These are phyloP conservation scores for Zingel zingel DNA, from an alignment of 2,113 vertebrate genomes.

Conservation along the genomic window DNA sequence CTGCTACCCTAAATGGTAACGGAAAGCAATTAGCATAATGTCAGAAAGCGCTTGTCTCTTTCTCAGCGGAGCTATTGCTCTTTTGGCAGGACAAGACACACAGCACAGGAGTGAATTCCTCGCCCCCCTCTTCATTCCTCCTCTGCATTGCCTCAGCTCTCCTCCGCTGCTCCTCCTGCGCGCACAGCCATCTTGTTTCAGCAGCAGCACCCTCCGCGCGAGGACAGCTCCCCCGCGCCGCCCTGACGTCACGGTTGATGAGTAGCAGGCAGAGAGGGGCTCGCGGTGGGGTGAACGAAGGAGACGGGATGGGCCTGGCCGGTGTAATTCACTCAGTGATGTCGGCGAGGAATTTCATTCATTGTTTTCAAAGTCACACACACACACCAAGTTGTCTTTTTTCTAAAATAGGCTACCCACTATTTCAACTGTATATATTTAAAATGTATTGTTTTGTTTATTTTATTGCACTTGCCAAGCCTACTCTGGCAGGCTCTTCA, in stretches of 20 bases:
- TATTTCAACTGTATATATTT: background rate
- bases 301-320: background rate
- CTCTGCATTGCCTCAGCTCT: constrained; percentile 78
- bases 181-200: constrained; percentile 91
- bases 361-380: constrained; percentile 10
- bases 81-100: constrained; percentile 55
- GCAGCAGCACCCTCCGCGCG: constrained; percentile 83
- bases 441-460: background rate
- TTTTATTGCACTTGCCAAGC: background rate
- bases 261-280: constrained; percentile 42
- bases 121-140: constrained; percentile 57
- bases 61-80: constrained; percentile 55
- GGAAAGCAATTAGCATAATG: constrained; percentile 29
- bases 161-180: constrained; percentile 73
- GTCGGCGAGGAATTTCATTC: constrained; percentile 42
- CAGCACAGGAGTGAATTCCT: constrained; percentile 62
- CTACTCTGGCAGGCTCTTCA: background rate
- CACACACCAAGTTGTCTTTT: background rate
- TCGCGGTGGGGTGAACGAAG: background rate
- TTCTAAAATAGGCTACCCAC: background rate
- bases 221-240: constrained; percentile 86
- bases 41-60: constrained; percentile 30
- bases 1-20: constrained; percentile 37
- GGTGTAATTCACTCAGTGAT: constrained; percentile 35
- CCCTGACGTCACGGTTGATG: constrained; percentile 81